Base-by-base conservation (phyloP, 2,797 vertebrate genomes). In the Oreortyx pictus region DNA sequence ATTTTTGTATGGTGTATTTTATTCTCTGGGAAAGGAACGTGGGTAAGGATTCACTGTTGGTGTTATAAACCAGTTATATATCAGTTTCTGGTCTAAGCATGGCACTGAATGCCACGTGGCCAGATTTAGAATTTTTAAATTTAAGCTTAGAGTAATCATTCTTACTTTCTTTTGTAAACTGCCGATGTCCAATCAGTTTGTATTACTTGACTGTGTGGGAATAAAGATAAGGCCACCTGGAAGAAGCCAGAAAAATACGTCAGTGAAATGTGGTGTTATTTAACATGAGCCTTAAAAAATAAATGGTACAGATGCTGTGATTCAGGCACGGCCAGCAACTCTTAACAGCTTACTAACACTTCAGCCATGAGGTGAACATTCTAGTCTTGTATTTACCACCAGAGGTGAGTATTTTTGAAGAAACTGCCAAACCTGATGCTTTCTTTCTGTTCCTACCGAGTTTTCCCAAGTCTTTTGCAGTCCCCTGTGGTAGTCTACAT, bases 1-100 rank as follows among this genome's bases (percentile, higher is more conserved):
- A 72, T 93, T 92, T 91, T 95, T 91, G 13, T 93, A 85, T 52
- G 62, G 43, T 92, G 44, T 64, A 68, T 84, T 77, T 93, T 93
- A 56, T 81, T 52, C 54, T 87, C 75, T 89, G 50, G 46, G 78
- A 85, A 65, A 89, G 64, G 76, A 93, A 29, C 67, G 16, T 44
- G 73, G 39, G 57, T 86, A 67, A 50, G 43, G 49, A 62, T 73
- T 57, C 52, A 56, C 31, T 68, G 76, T 57, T 83, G 77, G 4
- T 31, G 25, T 52, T 78, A 61, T 59, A 71, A 89, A 66, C 68
- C 3, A 2, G 80, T 92, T 72, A 76, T 52, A 78, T 66, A 75
- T 56, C 29, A 3, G 61, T 68, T 50, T 33, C 74, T 85, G 37
- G 67, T 89, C 71, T 57, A 78, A 78, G 60, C 39, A 89, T 47